phyloP scores from a whole-genome alignment of 1,140 invertebrate species.

The Euborellia annulipes region DNA sequence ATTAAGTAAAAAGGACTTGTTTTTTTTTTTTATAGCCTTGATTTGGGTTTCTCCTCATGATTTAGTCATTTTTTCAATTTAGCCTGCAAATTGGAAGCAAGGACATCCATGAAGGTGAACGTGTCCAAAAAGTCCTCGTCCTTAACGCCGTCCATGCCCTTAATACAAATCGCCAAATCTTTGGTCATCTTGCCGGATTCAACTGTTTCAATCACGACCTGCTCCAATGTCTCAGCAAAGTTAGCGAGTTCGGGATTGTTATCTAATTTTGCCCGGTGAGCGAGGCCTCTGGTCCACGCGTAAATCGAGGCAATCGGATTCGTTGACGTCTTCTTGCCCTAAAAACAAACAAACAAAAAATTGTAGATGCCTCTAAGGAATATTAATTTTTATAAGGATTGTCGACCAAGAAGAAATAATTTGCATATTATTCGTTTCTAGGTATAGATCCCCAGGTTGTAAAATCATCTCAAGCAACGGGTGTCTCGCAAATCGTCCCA shows the following conservation, averaged over 20 bases:
- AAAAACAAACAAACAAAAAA: too few relatives aligned
- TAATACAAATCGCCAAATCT: slow-evolving; percentile 95
- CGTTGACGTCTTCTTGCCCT: slow-evolving; percentile 92
- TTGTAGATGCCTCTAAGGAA: too few relatives aligned
- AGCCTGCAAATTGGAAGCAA: slow-evolving; percentile 80
- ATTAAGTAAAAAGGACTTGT: too few relatives aligned
- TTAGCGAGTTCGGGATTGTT: slow-evolving; percentile 56
- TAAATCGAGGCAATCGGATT: slow-evolving; percentile 99
- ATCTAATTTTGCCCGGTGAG: slow-evolving; percentile 87
- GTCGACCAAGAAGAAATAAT: too few relatives aligned
- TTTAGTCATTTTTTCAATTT: slow-evolving; percentile 35
- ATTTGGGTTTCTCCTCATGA: neutral
- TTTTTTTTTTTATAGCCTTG: too few relatives aligned
- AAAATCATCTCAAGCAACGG: too few relatives aligned
- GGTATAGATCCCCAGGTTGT: too few relatives aligned
- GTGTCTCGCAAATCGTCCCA: too few relatives aligned
- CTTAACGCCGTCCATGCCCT: slow-evolving; percentile 71
- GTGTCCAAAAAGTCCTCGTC: slow-evolving; percentile 88
- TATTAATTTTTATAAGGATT: too few relatives aligned
- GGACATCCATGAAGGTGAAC: slow-evolving; percentile 92
- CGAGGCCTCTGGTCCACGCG: slow-evolving; percentile 86
- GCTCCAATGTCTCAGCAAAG: slow-evolving; percentile 73
- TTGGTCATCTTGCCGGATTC: slow-evolving; percentile 95
- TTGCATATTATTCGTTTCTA: too few relatives aligned
- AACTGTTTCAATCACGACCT: slow-evolving; percentile 86